Evolutionary conservation across 2,113 vertebrate species (phyloP), one percentile per base, ranked within the genome.

Genomic region (Rana temporaria): DNA sequence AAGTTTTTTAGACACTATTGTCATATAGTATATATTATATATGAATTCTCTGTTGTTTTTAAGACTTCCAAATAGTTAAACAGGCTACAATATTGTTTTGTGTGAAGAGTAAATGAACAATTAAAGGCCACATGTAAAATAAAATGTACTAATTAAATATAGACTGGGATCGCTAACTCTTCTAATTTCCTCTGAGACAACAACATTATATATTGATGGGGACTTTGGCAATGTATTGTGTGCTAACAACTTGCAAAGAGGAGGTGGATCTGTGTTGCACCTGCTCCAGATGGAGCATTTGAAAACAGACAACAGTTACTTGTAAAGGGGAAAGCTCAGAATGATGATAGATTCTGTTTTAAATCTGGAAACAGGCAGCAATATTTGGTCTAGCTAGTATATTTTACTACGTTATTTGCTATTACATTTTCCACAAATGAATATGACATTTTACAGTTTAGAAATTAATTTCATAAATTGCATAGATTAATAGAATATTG

Each of bases 381-480:
- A 20, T 0, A 16, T 77, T 32, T 18, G 55, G 17, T 83, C 22
- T 62, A 18, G 20, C 32, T 60, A 68, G 60, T 63, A 30, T 9
- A 81, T 72, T 57, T 30, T 30, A 30, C 26, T 30, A 30, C 26
- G 3, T 30, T 30, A 30, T 30, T 30, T 30, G 26, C 26, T 30
- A 30, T 30, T 30, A 30, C 15, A 53, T 70, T 84, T 38, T 63
- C 32, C 79, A 63, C 34, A 81, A 90, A 89, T 87, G 88, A 90
- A 84, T 85, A 65, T 6, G 7, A 63, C 84, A 68, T 85, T 90
- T 87, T 86, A 89, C 42, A 78, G 86, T 87, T 83, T 77, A 76
- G 84, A 85, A 87, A 88, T 92, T 30, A 90, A 88, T 85, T 86
- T 88, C n/a, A 84, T 69, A 83, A 53, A 84, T 86, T 85, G 84